phyloP scores from a whole-genome alignment of 2,797 vertebrate genomes.

The Gymnodraco acuticeps region DNA sequence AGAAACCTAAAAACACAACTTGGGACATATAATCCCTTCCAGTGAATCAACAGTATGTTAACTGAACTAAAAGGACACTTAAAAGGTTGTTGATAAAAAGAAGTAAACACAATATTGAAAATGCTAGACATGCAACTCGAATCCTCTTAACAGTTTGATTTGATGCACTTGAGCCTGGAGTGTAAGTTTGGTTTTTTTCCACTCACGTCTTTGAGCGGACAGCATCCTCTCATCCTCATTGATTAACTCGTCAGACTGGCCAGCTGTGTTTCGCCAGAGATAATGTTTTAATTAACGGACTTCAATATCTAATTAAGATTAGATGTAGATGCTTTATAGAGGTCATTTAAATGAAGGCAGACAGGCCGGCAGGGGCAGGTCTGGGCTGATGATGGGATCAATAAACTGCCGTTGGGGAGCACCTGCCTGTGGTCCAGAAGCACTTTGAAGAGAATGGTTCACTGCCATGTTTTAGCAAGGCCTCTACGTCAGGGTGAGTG shows the following conservation, averaged over 20 bases:
- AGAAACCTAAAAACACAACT: background rate
- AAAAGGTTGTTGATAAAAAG: constrained; percentile 16
- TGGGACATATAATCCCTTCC: background rate
- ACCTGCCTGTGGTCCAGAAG: constrained; percentile 44
- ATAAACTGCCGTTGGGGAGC: constrained; percentile 54
- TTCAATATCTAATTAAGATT: constrained; percentile 86
- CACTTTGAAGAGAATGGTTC: constrained; percentile 50
- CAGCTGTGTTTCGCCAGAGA: constrained; percentile 78
- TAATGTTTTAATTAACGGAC: constrained; percentile 86
- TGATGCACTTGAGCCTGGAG: constrained; percentile 54
- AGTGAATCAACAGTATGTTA: background rate
- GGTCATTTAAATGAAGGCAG: constrained; percentile 77
- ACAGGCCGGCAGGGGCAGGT: constrained; percentile 55
- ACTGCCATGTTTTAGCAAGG: constrained; percentile 40
- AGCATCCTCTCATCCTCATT: constrained; percentile 76
- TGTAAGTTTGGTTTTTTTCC: constrained; percentile 40
- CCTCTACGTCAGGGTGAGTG: constrained; percentile 29
- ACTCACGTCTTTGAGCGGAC: constrained; percentile 56
- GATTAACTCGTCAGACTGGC: constrained; percentile 76
- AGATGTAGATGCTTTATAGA: constrained; percentile 81
- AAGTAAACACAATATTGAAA: constrained; percentile 26
- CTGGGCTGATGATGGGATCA: constrained; percentile 62
- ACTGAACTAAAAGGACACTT: constrained; percentile 17
- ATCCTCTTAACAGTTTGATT: constrained; percentile 67
- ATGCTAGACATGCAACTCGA: constrained; percentile 42